Conservation (phyloP, 2,113 vertebrate species). For the Athene noctua region DNA sequence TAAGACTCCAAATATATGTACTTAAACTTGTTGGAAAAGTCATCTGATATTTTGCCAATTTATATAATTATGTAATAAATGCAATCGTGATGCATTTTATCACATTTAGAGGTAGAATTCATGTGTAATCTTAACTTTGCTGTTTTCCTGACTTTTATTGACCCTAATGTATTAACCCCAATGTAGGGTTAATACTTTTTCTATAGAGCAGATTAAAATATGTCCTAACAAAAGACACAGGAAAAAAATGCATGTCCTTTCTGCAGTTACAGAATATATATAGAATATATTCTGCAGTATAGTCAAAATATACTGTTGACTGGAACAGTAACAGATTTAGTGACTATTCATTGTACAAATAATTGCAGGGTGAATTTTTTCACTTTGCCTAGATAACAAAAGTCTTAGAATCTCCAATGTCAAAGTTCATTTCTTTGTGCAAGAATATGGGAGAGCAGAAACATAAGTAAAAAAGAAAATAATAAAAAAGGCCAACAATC, state of each 20-base stretch:
- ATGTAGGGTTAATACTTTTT: not conserved
- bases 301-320: not conserved
- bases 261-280: too few relatives aligned
- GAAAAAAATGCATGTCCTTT: not conserved
- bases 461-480: not conserved
- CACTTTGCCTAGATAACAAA: not conserved
- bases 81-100: not conserved
- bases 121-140: not conserved
- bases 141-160: not conserved
- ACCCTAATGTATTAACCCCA: not conserved
- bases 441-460: not conserved
- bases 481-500: not conserved
- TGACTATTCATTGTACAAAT: not conserved
- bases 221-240: not conserved
- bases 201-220: not conserved
- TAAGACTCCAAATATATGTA: not conserved
- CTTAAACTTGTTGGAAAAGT: not conserved
- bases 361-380: not conserved
- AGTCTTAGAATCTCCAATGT: not conserved
- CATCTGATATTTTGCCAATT: not conserved
- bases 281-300: too few relatives aligned
- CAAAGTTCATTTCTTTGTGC: not conserved
- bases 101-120: not conserved
- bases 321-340: not conserved
- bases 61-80: not conserved